These are phyloP conservation scores for Pterocles burchelli DNA, from an alignment of 2,113 vertebrate species.

Conservation along the genomic window DNA sequence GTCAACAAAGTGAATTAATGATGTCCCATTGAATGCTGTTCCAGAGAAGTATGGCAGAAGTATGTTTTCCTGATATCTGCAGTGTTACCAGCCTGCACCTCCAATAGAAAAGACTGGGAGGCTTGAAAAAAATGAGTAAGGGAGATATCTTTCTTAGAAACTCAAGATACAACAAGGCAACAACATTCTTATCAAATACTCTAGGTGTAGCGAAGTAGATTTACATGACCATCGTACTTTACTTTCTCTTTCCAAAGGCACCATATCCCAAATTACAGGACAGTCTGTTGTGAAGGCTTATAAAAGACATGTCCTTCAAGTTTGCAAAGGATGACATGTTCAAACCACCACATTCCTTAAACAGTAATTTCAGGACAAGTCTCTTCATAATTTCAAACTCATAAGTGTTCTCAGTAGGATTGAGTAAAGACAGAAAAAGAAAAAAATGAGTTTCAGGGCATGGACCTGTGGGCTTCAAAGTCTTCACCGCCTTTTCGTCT, in stretches of 20 bases:
- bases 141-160: neutral
- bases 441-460: neutral
- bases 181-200: neutral
- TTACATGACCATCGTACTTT: neutral
- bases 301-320: neutral
- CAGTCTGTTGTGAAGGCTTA: neutral
- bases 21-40: neutral
- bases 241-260: neutral
- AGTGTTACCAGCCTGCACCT: neutral
- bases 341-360: neutral
- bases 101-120: neutral
- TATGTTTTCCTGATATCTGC: neutral
- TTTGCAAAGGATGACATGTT: neutral
- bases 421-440: neutral
- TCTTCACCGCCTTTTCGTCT: neutral
- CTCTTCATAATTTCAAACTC: neutral
- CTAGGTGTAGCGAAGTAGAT: neutral
- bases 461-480: neutral
- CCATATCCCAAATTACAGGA: neutral
- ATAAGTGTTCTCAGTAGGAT: neutral
- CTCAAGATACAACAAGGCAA: neutral
- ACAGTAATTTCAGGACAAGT: neutral
- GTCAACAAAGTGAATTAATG: neutral
- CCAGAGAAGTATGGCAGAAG: neutral
- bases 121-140: neutral